Conservation (phyloP, 2,888 invertebrate genomes). For the Caenorhabditis doughertyi region DNA sequence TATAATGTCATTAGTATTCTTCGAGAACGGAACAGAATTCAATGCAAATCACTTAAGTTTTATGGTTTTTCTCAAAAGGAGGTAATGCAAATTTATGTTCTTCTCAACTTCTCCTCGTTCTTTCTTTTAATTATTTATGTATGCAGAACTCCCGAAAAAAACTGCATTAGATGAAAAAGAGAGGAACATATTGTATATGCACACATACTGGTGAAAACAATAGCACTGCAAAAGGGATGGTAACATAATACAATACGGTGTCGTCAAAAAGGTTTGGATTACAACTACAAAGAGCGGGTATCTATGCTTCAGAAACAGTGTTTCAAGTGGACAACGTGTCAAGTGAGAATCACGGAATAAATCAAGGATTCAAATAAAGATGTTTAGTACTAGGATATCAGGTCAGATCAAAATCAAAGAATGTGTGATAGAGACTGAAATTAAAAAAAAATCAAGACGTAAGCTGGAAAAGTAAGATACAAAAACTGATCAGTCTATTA, state of each 20-base stretch:
- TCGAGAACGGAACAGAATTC: slow-evolving; percentile 22
- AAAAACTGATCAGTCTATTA: no score
- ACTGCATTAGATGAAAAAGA: not conserved
- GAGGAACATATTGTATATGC: slow-evolving; percentile 20
- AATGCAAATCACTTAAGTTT: slow-evolving; percentile 40
- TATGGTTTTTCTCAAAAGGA: slow-evolving; percentile 28
- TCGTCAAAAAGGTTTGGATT: slow-evolving; percentile 40
- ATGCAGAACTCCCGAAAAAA: slow-evolving; percentile 7
- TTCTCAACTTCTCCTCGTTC: not conserved
- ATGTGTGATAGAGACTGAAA: no score
- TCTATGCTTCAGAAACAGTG: not conserved
- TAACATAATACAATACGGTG: slow-evolving; percentile 35
- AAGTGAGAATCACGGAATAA: not conserved
- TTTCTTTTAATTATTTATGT: slow-evolving; percentile 19
- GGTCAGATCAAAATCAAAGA: no score
- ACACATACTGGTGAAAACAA: slow-evolving; percentile 25
- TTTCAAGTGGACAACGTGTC: not conserved
- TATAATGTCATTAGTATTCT: slow-evolving; percentile 26
- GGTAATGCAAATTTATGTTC: slow-evolving; percentile 46
- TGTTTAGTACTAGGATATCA: no score
- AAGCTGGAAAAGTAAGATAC: no score
- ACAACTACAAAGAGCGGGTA: slow-evolving; percentile 22
- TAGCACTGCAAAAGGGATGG: slow-evolving; percentile 28
- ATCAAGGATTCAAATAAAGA: no score
- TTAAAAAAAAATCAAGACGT: no score